Conservation (phyloP, 2,797 vertebrate genomes). For the Alouatta caraya region DNA sequence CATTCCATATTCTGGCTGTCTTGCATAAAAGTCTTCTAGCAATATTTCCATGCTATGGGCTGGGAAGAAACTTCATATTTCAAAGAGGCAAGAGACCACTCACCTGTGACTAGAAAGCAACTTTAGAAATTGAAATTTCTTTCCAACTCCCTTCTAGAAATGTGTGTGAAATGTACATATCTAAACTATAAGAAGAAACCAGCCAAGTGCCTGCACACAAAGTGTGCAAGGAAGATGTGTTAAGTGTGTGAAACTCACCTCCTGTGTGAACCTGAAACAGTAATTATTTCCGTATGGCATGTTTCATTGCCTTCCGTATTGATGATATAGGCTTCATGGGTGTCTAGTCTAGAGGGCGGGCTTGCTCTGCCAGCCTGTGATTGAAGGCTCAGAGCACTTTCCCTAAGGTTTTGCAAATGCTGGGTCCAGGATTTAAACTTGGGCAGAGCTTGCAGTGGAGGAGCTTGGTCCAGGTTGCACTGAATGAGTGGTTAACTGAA, state of each 20-base stretch:
- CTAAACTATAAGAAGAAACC: not conserved
- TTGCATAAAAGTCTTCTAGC: not conserved
- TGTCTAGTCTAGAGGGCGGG: not conserved
- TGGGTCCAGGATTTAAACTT: not conserved
- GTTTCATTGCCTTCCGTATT: not conserved
- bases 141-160: not conserved
- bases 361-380: not conserved
- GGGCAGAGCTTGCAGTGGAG: not conserved
- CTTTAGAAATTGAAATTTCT: not conserved
- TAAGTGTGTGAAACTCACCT: not conserved
- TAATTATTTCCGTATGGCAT: not conserved
- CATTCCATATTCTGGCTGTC: not conserved
- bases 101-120: not conserved
- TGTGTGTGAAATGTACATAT: not conserved
- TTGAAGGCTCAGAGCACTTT: not conserved
- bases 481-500: not conserved
- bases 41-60: not conserved
- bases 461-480: rapidly evolving
- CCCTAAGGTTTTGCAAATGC: rapidly evolving
- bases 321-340: not conserved
- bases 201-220: not conserved
- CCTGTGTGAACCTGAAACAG: not conserved
- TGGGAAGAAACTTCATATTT: not conserved
- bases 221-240: not conserved
- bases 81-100: not conserved